phyloP scores from a whole-genome alignment of 2,888 invertebrate genomes.

The Teleiodes luculella region DNA sequence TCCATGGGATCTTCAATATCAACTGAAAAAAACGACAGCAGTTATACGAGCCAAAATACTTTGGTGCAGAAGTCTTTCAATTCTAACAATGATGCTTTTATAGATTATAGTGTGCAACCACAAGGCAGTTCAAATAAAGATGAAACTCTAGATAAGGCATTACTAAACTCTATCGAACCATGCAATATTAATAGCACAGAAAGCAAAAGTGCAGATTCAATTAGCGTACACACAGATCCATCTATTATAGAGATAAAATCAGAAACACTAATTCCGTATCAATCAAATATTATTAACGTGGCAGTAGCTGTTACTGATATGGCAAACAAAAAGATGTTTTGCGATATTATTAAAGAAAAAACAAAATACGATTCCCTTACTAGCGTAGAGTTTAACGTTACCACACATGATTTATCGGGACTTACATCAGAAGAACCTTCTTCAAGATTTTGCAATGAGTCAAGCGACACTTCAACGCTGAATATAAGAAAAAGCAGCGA shows the following conservation, averaged over 20 bases:
- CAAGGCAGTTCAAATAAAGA: background rate
- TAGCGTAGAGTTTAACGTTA: constrained; percentile 27
- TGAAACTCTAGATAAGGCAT: background rate
- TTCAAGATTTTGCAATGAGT: background rate
- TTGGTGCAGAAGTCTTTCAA: constrained; percentile 22
- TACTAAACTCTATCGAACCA: background rate
- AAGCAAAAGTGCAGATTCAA: constrained; percentile 5
- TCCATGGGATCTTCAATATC: constrained; percentile 30
- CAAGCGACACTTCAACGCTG: background rate
- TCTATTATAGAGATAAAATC: background rate
- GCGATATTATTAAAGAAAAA: constrained; percentile 20
- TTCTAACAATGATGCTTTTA: background rate
- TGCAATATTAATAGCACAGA: background rate
- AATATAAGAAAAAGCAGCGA: background rate
- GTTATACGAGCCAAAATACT: constrained; percentile 41
- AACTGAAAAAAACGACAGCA: constrained; percentile 33
- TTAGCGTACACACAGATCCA: constrained; percentile 26
- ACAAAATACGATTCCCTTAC: constrained; percentile 26
- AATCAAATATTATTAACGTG: constrained; percentile 43
- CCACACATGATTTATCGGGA: background rate
- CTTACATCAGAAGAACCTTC: constrained; percentile 1
- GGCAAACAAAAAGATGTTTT: constrained; percentile 19
- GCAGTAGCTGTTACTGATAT: constrained; percentile 45
- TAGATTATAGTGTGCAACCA: background rate
- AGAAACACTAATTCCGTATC: constrained; percentile 27